Conservation (phyloP, 1,140 invertebrate genomes). For the Drosophila bipectinata region DNA sequence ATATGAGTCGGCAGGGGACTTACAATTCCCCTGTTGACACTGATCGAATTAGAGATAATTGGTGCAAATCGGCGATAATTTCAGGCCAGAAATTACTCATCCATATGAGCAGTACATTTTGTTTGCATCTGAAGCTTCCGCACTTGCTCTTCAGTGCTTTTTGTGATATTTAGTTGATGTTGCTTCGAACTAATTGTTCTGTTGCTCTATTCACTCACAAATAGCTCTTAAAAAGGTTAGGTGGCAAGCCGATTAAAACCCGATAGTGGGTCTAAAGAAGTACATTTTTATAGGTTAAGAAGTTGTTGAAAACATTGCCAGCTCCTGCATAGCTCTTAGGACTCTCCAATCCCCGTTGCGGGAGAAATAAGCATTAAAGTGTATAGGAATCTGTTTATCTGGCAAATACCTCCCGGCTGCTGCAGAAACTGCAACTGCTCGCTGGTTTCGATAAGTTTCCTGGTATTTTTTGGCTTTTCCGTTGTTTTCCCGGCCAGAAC, state of each 20-base stretch:
- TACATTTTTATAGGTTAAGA: too few species aligned
- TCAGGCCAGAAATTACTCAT: conserved; percentile 21
- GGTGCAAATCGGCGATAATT: neutral
- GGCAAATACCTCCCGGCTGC: conserved; percentile 13
- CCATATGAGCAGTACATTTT: neutral
- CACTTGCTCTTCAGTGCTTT: neutral
- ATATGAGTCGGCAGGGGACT: conserved; percentile 4
- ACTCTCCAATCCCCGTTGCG: too few species aligned
- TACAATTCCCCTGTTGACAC: conserved; percentile 17
- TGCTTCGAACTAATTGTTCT: conserved; percentile 38
- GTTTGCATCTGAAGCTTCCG: conserved; percentile 11
- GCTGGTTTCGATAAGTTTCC: conserved; percentile 45
- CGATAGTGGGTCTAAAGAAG: too few species aligned
- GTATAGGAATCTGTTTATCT: conserved; percentile 39
- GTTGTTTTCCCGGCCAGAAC: conserved; percentile 35
- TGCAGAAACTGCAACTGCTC: conserved; percentile 10
- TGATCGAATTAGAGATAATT: conserved; percentile 39
- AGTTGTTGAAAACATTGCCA: too few species aligned
- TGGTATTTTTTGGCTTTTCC: conserved; percentile 41
- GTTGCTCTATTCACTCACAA: conserved; percentile 43
- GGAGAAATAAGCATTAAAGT: conserved; percentile 20
- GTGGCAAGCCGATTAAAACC: too few species aligned
- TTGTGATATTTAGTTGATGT: conserved; percentile 9
- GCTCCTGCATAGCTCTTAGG: neutral
- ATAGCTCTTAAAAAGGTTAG: neutral